phyloP scores from a whole-genome alignment of 2,797 vertebrate species.

The Lophius americanus region DNA sequence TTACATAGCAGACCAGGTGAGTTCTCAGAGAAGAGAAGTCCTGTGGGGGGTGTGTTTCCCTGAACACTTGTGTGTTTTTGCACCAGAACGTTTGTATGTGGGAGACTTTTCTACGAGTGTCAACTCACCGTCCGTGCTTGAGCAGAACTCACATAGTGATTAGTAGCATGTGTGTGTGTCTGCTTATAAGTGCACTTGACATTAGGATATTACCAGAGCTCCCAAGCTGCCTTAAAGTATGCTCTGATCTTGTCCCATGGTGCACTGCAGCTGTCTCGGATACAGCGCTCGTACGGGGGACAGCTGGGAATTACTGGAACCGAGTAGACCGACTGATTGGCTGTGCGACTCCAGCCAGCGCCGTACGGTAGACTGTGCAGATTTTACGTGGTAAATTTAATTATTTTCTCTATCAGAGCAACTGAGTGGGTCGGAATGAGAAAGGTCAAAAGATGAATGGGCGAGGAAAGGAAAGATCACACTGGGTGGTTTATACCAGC shows the following conservation, averaged over 20 bases:
- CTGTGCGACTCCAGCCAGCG: constrained; percentile 12
- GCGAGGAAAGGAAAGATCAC: constrained; percentile 65
- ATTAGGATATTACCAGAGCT: constrained; percentile 65
- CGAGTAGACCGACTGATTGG: constrained; percentile 64
- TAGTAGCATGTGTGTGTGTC: constrained; percentile 30
- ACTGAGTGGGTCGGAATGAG: constrained; percentile 9
- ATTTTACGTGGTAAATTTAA: constrained; percentile 58
- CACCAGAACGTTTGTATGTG: constrained; percentile 27
- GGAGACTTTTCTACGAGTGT: constrained; percentile 44
- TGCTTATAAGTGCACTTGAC: constrained; percentile 37
- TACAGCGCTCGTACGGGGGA: constrained; percentile 55
- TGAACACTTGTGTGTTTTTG: constrained; percentile 2
- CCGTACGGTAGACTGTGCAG: constrained; percentile 44
- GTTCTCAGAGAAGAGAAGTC: constrained; percentile 44
- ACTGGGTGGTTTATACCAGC: constrained; percentile 76
- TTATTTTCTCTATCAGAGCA: constrained; percentile 46
- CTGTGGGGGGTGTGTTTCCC: constrained; percentile 22
- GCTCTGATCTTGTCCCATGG: constrained; percentile 74
- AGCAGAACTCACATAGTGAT: constrained; percentile 48
- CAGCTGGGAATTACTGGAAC: constrained; percentile 69
- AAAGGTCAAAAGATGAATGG: constrained; percentile 47
- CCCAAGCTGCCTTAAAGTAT: constrained; percentile 72
- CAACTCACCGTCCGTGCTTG: constrained; percentile 52
- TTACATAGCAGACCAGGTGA: constrained; percentile 53
- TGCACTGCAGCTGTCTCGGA: constrained; percentile 65